Base-by-base conservation (phyloP, 2,113 vertebrate species). In the Prinia subflava region DNA sequence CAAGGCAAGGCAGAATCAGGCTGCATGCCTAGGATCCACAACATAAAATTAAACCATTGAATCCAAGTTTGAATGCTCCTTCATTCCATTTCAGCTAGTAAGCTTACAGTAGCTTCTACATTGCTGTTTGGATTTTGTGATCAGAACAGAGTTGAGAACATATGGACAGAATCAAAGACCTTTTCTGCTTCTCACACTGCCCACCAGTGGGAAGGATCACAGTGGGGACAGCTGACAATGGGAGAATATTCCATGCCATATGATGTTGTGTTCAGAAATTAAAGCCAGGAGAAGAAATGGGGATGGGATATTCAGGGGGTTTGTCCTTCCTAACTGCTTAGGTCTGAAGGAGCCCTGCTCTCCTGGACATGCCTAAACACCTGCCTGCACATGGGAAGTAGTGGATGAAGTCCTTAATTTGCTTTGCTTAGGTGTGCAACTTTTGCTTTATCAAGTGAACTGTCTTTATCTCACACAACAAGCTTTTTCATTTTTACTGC, bases 151-250 rank as follows among this genome's bases (percentile, higher is more conserved):
- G 10, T 11, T 53, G 47, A 80, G 57, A 83, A 80, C 2, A 2
- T 1, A 56, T 17, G 30, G 35, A 25, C 19, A 52, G 11, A 6
- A 10, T 39, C 31, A 44, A 53, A 53, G 27, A 24, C 7, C 10
- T 53, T 80, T 80, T 73, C 49, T 68, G 11, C 10, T 76, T 80
- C 49, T 64, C 44, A 33, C 25, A 15, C 27, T 53, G 21, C 10
- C 4, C 0, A 0, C 15, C 13, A 23, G 13, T 2, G 6, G 17
- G 46, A 82, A 20, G 13, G 27, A 37, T 41, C 35, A n/a, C 15
- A 59, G 28, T 14, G 4, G 6, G 9, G 21, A 41, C 2, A 73
- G 2, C 1, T 3, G 49, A 28, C 10, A 20, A 16, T 24, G 50
- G 35, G 23, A 64, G 22, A n/a, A 44, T 59, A 50, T 59, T 59